Base-by-base conservation (phyloP, 64 coral and sea anemone species). In the Platygyra sinensis region DNA sequence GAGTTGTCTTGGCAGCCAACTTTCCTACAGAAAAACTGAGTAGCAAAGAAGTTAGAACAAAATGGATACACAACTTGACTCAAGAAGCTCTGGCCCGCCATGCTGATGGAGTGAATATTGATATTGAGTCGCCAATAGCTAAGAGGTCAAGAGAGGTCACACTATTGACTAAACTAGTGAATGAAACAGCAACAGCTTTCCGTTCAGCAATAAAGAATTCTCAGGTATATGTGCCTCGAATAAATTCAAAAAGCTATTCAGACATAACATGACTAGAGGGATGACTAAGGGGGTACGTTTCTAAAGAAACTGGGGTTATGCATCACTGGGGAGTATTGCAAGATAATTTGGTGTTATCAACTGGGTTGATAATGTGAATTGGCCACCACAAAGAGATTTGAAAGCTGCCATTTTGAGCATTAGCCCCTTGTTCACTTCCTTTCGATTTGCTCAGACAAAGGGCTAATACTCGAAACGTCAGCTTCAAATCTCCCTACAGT, bases 81-180 rank as follows among this genome's bases (percentile, higher is more conserved):
- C 57, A 74, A n/a, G 90, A 93, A 84, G 94, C 96, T 59, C 85
- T 93, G 2, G 88, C 67, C 20, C 80, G 76, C 32, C 90, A 90
- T 76, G 96, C 96, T 55, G 96, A 99, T 80, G 96, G 96, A 82
- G 93, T 99, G 4, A 99, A 99, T 72, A 90, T 99, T 83, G 96
- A 99, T 83, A 93, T 99, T 54, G 96, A 99, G 83, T 94, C 89
- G 38, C 94, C 97, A 29, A 62, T 99, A 19, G 42, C 72, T 5
- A 93, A 95, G 74, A 86, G 90, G 30, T 95, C 94, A 13, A 99
- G 95, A 69, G 91, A 95, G 50, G 86, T 91, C 28, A 93, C 78
- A 61, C 60, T 99, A 60, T 38, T 99, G n/a, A 93, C 94, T 57
- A 95, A 99, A 71, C 88, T 99, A 28, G 94, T 88, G 12, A 95